A percentile compares a stretch with the other conserved stretches of the same genome.
These are phyloP conservation scores for Emesis russula DNA, from an alignment of 2,888 invertebrate genomes.

Conservation along the genomic window DNA sequence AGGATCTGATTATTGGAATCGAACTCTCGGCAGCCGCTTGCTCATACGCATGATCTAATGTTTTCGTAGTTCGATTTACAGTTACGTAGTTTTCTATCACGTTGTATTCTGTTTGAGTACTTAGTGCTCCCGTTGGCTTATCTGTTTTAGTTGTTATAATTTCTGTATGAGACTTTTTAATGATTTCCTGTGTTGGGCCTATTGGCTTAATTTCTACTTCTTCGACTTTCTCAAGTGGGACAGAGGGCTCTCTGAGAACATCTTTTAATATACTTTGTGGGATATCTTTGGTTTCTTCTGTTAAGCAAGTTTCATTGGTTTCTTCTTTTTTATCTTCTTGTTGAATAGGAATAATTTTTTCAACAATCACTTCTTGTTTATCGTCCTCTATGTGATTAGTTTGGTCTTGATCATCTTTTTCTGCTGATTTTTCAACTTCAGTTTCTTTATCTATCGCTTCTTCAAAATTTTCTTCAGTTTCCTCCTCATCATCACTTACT, in stretches of 20 bases:
- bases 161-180: slow-evolving; percentile 94
- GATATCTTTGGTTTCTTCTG: slow-evolving; percentile 71
- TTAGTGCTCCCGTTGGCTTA: slow-evolving; percentile 91
- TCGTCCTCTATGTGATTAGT: slow-evolving; percentile 37
- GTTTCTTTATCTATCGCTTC: slow-evolving; percentile 63
- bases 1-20: slow-evolving; percentile 93
- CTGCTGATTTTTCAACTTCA: slow-evolving; percentile 80
- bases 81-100: slow-evolving; percentile 94
- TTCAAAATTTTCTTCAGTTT: slow-evolving; percentile 83
- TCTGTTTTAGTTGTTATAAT: slow-evolving; percentile 92
- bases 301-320: slow-evolving; percentile 67
- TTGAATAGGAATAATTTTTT: slow-evolving; percentile 69
- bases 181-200: slow-evolving; percentile 91
- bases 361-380: slow-evolving; percentile 48
- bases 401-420: slow-evolving; percentile 73
- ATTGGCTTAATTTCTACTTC: slow-evolving; percentile 95
- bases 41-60: slow-evolving; percentile 93
- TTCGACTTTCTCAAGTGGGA: slow-evolving; percentile 94
- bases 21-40: slow-evolving; percentile 83
- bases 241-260: slow-evolving; percentile 93
- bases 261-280: slow-evolving; percentile 89
- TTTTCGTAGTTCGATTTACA: slow-evolving; percentile 94
- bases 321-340: slow-evolving; percentile 76
- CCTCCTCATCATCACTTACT: slow-evolving; percentile 81
- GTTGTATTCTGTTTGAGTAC: slow-evolving; percentile 94